Base-by-base conservation (phyloP, 1,140 invertebrate genomes). In the Drosophila bocqueti region DNA sequence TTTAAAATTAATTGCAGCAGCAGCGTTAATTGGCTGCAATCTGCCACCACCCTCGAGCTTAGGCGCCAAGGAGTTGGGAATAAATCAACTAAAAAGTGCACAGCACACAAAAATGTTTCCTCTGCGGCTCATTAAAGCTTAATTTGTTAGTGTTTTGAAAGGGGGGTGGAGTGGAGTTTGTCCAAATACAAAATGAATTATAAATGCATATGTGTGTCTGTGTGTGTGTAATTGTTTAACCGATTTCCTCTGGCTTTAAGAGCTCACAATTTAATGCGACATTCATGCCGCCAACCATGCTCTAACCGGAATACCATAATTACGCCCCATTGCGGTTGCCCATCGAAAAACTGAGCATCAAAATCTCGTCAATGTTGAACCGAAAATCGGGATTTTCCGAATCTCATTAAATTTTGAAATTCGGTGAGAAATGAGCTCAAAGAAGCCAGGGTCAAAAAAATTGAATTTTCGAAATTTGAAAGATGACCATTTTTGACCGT, bases 1-100 rank as follows among this genome's bases (percentile, higher is more conserved):
- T 79, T 79, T 79, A 72, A 79, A 79, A 77, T 72, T 79, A 79
- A 79, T 79, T 79, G 76, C 60, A 71, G 58, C 60, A 71, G 58
- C 43, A 68, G 76, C 76, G 65, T 69, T 78, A 71, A 78, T 79
- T 79, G 76, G 76, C 76, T 68, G 43, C 63, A 77, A 77, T 77
- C 74, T 76, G 42, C 67, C 54, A 18, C 29, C 8, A 55, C 34
- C 42, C 34, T n/a, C 10, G 4, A 10, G 46, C 49, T 31, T 59
- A 42, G 54, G 43, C 26, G 63, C 29, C 13, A 21, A 72, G 45
- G 67, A 31, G 38, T 42, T 45, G 71, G 15, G n/a, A 52, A 61
- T 74, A 74, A 74, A 74, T 74, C 71, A 73, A 52, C 71, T 73
- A 61, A 52, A 73, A 74, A 73, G 71, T 73, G 67, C 46, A 59